Conservation (phyloP, 2,888 invertebrate species). For the Volucella inflata region DNA sequence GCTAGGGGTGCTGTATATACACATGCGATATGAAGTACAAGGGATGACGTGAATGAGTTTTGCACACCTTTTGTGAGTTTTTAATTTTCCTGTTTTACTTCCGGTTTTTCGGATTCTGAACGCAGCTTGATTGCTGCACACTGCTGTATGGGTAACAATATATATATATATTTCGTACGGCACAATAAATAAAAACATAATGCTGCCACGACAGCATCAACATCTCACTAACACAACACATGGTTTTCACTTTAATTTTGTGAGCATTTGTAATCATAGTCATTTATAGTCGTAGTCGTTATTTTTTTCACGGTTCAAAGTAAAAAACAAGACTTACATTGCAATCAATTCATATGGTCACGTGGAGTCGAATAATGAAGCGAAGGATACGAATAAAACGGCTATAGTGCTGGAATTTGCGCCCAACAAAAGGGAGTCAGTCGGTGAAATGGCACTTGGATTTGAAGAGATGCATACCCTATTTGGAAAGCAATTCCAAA, state of each 20-base stretch:
- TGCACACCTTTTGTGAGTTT: constrained; percentile 83
- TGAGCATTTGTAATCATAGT: constrained; percentile 42
- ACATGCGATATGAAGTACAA: background rate
- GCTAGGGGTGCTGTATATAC: background rate
- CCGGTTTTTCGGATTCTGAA: constrained; percentile 83
- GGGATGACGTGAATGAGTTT: constrained; percentile 20
- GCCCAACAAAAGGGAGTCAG: background rate
- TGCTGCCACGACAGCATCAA: background rate
- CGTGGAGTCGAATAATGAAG: constrained; percentile 45
- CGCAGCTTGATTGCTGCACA: constrained; percentile 81
- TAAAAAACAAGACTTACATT: constrained; percentile 30
- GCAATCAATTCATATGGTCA: constrained; percentile 56
- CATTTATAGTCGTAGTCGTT: constrained; percentile 17
- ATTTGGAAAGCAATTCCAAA: no score
- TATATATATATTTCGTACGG: background rate
- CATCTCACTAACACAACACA: constrained; percentile 2
- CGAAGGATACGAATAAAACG: background rate
- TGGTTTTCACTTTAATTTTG: constrained; percentile 46
- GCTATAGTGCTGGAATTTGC: background rate
- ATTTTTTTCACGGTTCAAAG: constrained; percentile 64
- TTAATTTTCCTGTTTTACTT: constrained; percentile 84
- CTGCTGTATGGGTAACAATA: constrained; percentile 30
- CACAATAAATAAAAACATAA: background rate
- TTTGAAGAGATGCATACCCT: background rate
- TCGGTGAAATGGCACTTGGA: background rate